phyloP scores from a whole-genome alignment of 2,113 vertebrate genomes.

The Neotragus pygmaeus region DNA sequence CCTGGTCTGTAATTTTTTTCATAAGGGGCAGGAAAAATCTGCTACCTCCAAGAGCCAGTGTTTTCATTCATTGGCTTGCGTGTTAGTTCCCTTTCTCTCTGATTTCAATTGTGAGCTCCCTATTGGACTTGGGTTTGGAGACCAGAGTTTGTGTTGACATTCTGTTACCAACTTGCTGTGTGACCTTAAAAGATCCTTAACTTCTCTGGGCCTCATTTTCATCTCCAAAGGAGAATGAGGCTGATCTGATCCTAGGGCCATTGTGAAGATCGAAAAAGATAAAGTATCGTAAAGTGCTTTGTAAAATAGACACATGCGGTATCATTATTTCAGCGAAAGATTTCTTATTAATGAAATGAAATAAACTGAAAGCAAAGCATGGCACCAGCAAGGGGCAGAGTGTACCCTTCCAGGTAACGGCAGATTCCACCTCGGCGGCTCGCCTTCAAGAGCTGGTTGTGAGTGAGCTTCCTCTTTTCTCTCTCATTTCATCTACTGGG shows the following conservation, averaged over 20 bases:
- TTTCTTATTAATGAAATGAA: neutral
- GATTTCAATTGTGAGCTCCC: neutral
- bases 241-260: neutral
- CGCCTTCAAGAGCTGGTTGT: neutral
- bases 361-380: neutral
- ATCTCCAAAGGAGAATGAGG: neutral
- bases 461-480: neutral
- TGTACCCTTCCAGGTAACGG: neutral
- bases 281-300: neutral
- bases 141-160: neutral
- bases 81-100: neutral
- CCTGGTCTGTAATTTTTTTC: neutral
- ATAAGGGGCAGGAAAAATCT: neutral
- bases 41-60: neutral
- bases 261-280: neutral
- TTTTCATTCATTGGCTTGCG: neutral
- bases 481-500: neutral
- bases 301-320: neutral
- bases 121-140: neutral
- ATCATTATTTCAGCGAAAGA: neutral
- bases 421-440: neutral
- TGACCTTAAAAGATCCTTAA: neutral
- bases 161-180: neutral
- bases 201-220: neutral
- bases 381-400: neutral